These are phyloP conservation scores for Eidolon helvum DNA, from an alignment of 2,113 vertebrate genomes.

Conservation along the genomic window DNA sequence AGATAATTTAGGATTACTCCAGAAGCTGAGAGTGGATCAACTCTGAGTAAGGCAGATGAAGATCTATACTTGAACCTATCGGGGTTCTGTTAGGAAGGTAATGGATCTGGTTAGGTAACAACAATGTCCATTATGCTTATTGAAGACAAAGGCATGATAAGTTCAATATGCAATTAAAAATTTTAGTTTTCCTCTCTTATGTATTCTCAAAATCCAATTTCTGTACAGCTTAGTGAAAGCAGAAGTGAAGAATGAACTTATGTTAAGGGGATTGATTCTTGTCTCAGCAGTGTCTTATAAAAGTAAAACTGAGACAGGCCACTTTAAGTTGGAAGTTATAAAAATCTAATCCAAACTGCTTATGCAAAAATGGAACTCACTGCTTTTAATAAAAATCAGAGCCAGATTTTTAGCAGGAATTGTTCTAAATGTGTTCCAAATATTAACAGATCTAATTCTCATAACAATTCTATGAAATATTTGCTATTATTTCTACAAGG, in stretches of 20 bases:
- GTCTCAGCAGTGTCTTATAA: neutral
- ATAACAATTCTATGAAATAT: neutral
- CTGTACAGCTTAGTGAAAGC: neutral
- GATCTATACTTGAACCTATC: neutral
- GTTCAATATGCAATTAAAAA: neutral
- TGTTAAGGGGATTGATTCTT: neutral
- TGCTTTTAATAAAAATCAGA: neutral
- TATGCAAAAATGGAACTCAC: neutral
- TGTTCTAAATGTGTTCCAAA: neutral
- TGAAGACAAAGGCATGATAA: neutral
- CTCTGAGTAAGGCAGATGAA: neutral
- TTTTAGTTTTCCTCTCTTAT: neutral
- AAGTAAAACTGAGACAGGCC: neutral
- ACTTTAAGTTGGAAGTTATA: neutral
- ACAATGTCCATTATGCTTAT: neutral
- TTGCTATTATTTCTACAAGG: neutral
- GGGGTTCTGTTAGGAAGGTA: neutral
- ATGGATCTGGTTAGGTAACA: neutral
- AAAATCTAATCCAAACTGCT: neutral
- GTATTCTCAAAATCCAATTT: neutral
- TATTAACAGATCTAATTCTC: neutral
- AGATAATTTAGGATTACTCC: slow-evolving; percentile 10
- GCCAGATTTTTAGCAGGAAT: neutral
- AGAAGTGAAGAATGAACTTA: neutral
- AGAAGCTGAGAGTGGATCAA: neutral